Evolutionary conservation across 2,797 vertebrate species (phyloP), one percentile per base, ranked within the genome.

Genomic region (Tangara arthus): DNA sequence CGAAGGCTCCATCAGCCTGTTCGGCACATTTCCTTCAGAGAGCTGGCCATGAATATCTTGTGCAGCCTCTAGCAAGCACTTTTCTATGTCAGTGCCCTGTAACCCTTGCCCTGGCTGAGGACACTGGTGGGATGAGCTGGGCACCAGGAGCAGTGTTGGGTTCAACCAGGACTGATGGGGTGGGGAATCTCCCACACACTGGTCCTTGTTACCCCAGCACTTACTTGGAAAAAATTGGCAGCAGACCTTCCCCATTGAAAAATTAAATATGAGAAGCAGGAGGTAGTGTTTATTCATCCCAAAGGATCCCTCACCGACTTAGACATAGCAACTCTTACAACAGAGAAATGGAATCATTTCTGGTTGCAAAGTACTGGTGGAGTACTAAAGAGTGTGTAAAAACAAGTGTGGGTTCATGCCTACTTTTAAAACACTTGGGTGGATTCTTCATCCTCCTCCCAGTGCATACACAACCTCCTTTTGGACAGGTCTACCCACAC

Each of bases 131-230:
- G 20, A 24, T 72, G 72, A 78, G 28, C 61, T 57, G 53, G 27
- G n/a, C 22, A 26, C 14, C 0, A 0, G 27, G 13, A 60, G 11
- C 17, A 42, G 24, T 0, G 0, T 0, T 39, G 7, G 17, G 30
- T 39, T 78, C 41, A 66, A 32, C 8, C 82, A 59, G 27, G 56
- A 3, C 22, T 37, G 23, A 3, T 1, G 1, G 20, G 11, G 2
- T 80, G 20, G 4, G 10, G 42, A 71, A 34, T 42, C 9, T 86
- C 34, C 28, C 11, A 50, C 11, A 18, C 2, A 0, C 3, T 49
- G 27, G 12, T 47, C 64, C 39, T 59, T 65, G 16, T 47, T 76
- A 39, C 1, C 5, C 8, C 41, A 35, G 24, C 17, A 23, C 18
- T 76, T 41, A 30, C 9, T 63, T 16, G 37, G 24, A 26, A 72